Evolutionary conservation across 2,113 vertebrate species (phyloP), one percentile per base, ranked within the genome.

Genomic region (Geococcyx californianus): DNA sequence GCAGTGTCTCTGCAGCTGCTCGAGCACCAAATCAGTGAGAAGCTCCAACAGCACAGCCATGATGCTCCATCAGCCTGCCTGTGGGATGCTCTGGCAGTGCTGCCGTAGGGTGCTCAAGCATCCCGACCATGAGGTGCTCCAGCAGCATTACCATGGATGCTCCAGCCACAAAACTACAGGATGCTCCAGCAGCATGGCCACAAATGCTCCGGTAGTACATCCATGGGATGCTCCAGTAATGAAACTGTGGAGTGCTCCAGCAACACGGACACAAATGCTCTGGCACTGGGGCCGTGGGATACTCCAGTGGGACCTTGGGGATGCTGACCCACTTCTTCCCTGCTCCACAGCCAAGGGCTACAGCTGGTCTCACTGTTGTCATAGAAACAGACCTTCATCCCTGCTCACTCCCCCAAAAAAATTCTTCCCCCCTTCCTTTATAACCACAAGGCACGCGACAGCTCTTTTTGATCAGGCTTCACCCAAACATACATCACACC

Each of bases 311-410:
- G 31, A 42, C 64, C 6, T 0, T 11, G 29, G 28, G 33, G 68
- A 40, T 58, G n/a, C 56, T 76, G 51, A 70, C 38, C 44, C 26
- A 29, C n/a, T 60, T 72, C 25, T 54, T 54, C 21, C 31, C 25
- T 45, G 36, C 33, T 77, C 25, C 45, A 12, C 0, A 3, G 75
- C 54, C 47, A 17, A 1, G 0, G 8, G 38, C 20, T 29, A 36
- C 1, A 1, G 45, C 6, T 56, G 49, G 52, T 34, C 45, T 59
- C 26, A 9, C 45, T 29, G 47, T 38, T 79, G 47, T 28, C 67
- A 52, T 23, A 34, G 36, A 31, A 42, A 44, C 28, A 9, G 28
- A 17, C 12, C 29, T 45, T 55, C 36, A 58, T 25, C 81, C 25
- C 67, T 33, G n/a, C 66, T 68, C 44, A 13, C 1, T 14, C 16